Evolutionary conservation across 2,113 vertebrate genomes (phyloP), one percentile per base, ranked within the genome.

Genomic region (Rhinoptilus africanus): DNA sequence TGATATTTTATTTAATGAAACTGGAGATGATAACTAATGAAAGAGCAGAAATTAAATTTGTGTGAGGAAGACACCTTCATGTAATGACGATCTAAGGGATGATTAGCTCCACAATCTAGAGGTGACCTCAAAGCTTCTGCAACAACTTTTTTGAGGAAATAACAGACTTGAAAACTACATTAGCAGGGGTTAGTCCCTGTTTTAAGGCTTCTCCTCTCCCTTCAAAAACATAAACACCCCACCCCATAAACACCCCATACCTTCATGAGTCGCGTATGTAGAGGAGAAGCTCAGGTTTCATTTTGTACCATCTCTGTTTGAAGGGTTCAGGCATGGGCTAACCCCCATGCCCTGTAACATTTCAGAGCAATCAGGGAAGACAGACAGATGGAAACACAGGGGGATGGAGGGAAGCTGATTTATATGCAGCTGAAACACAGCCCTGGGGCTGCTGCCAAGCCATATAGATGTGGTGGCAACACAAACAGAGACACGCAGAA

Each of bases 401-500:
- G 74, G 78, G 51, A 88, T 76, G 73, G 94, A 93, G 73, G 7
- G 60, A 88, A 86, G 91, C 93, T 92, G 90, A 94, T 94, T 79
- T 93, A 96, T 93, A 89, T 89, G 81, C 97, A 97, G 95, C 97
- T 88, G 88, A 97, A 98, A 97, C 81, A 94, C 87, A 97, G 95
- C 88, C 54, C 20, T 86, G 92, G 96, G 84, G 91, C 94, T 96
- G 78, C 93, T 95, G 97, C 97, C 97, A 98, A 97, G 92, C 95
- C 92, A 89, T 88, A 93, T 97, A 97, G 97, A 98, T 97, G 95
- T 92, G 96, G 93, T 98, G 98, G 98, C 97, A 97, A 93, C 86
- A 89, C 97, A 98, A 98, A 98, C 97, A 98, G 92, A 98, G 95
- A 97, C 96, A 97, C 89, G 45, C 95, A 74, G 69, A 97, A 97